Evolutionary conservation across 2,797 vertebrate species (phyloP).

Genomic region (Falco biarmicus): DNA sequence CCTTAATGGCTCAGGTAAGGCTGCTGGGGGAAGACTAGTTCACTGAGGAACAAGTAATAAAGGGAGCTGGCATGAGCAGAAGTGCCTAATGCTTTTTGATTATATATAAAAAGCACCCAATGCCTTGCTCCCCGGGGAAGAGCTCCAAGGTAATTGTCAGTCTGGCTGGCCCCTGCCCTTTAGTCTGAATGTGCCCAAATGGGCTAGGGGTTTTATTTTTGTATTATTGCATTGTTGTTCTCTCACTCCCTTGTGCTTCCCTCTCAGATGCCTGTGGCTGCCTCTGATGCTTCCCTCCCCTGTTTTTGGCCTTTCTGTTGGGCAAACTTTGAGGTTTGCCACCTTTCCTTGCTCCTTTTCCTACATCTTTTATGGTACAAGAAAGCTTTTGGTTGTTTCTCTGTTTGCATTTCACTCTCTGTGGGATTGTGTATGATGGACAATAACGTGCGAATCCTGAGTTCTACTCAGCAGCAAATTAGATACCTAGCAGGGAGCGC

Average conservation of each 20-base stretch:
- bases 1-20: background rate
- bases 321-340: conserved; percentile 34
- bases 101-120: background rate
- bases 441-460: background rate
- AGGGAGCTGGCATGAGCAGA: background rate
- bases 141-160: background rate
- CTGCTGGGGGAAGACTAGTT: background rate
- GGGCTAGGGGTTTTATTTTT: conserved; percentile 48
- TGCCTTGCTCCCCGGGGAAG: background rate
- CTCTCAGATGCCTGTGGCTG: conserved; percentile 36
- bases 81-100: background rate
- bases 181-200: background rate
- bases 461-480: background rate
- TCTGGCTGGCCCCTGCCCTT: conserved; percentile 6
- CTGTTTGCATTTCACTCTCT: background rate
- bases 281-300: conserved; percentile 39
- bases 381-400: conserved; percentile 36
- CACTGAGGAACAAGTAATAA: background rate
- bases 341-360: conserved; percentile 33
- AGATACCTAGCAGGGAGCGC: background rate
- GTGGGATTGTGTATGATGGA: background rate
- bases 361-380: conserved; percentile 39
- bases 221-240: background rate
- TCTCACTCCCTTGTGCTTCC: conserved; percentile 40
- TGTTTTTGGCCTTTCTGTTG: conserved; percentile 23